These are phyloP conservation scores for Guaruba guarouba DNA, from an alignment of 2,113 vertebrate genomes.

Conservation along the genomic window DNA sequence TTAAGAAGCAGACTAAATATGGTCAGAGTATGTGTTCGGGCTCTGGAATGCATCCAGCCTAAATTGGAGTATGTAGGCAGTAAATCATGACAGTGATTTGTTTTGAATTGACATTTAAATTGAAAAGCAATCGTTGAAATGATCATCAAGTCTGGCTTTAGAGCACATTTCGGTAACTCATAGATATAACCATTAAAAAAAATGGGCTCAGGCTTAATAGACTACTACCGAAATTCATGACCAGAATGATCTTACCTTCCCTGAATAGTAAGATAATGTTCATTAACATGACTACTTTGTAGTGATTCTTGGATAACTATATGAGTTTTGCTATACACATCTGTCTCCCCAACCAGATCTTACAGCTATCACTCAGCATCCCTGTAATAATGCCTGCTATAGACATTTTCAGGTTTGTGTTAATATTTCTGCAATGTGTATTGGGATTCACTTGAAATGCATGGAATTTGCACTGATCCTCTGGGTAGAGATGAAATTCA, in stretches of 20 bases:
- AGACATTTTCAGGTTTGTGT: background rate
- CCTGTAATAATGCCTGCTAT: background rate
- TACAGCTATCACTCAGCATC: background rate
- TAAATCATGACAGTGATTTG: background rate
- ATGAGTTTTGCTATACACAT: rapidly evolving
- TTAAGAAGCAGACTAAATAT: background rate
- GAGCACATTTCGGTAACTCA: background rate
- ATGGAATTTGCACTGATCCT: background rate
- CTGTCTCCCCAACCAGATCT: background rate
- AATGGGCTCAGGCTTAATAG: background rate
- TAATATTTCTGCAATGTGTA: background rate
- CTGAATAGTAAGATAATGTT: background rate
- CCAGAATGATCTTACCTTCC: background rate
- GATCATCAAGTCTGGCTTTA: background rate
- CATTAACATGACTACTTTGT: background rate
- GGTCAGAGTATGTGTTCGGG: background rate
- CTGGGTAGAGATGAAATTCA: background rate
- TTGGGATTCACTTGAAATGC: background rate
- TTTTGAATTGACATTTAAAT: background rate
- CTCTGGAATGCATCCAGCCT: background rate
- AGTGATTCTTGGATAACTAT: background rate
- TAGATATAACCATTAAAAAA: background rate
- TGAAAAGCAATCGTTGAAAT: background rate
- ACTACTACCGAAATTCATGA: background rate
- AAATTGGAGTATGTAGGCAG: background rate